These are phyloP conservation scores for Cebidichthys violaceus DNA, from an alignment of 2,113 vertebrate species.

Conservation along the genomic window DNA sequence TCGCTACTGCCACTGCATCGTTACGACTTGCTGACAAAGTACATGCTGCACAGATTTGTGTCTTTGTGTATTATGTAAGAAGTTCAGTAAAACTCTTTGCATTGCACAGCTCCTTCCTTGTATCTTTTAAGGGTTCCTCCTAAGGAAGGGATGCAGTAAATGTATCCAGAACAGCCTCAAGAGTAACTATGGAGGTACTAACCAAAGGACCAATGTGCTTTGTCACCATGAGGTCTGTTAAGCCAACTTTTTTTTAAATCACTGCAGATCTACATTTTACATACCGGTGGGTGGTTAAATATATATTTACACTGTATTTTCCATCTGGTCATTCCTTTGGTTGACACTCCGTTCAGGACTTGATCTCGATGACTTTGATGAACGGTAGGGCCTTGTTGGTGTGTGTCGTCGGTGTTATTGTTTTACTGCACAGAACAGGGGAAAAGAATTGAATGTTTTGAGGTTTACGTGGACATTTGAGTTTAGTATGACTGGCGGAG, in stretches of 20 bases:
- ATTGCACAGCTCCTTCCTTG: conserved; percentile 17
- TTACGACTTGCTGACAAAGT: conserved; percentile 1
- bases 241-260: neutral
- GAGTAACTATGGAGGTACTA: conserved; percentile 11
- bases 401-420: conserved; percentile 74
- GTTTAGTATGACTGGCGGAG: neutral
- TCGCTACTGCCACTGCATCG: neutral
- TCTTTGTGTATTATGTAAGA: neutral
- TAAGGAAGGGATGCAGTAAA: neutral
- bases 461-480: neutral
- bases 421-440: conserved; percentile 78
- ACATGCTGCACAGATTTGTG: neutral
- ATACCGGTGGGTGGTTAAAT: conserved; percentile 34
- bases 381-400: conserved; percentile 87
- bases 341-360: conserved; percentile 69
- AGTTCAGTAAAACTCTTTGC: conserved; percentile 1
- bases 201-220: conserved; percentile 30
- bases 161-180: conserved; percentile 26
- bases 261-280: conserved; percentile 16
- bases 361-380: conserved; percentile 92
- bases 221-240: conserved; percentile 30
- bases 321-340: conserved; percentile 24
- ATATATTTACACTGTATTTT: conserved; percentile 54
- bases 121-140: conserved; percentile 26
- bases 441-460: neutral